phyloP scores from a whole-genome alignment of 2,113 vertebrate genomes.

The Bubo blakistoni region DNA sequence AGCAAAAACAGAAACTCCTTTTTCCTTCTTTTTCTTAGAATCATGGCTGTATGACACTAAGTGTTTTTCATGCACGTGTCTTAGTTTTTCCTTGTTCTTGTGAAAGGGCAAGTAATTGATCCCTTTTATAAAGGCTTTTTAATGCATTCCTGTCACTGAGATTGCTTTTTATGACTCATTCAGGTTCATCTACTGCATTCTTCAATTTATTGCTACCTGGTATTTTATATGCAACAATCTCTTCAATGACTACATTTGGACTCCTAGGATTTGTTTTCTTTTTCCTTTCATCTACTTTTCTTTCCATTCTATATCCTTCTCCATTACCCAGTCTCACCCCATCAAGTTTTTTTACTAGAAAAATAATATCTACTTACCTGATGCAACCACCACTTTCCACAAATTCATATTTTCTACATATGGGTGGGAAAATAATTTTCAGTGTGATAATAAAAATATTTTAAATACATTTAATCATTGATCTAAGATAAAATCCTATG shows the following conservation, averaged over 20 bases:
- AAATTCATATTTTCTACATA: not conserved
- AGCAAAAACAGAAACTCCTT: not conserved
- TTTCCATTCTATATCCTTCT: not conserved
- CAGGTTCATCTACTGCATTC: not conserved
- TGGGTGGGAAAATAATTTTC: not conserved
- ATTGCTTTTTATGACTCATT: not conserved
- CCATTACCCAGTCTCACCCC: not conserved
- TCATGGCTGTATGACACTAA: not conserved
- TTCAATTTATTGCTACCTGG: not conserved
- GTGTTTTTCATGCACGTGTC: not conserved
- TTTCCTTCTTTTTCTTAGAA: not conserved
- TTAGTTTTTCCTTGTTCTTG: not conserved
- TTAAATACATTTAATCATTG: not conserved
- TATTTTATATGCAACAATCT: not conserved
- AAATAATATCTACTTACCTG: not conserved
- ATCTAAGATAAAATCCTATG: not conserved
- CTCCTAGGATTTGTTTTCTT: not conserved
- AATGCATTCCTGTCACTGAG: not conserved
- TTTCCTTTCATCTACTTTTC: not conserved
- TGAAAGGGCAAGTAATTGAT: not conserved
- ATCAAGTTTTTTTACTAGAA: not conserved
- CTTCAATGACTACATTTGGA: not conserved
- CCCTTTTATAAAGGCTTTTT: not conserved
- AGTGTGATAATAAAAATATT: not conserved
- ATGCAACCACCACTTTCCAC: not conserved